phyloP scores from a whole-genome alignment of 2,888 invertebrate species.

The Tinea semifulvella region DNA sequence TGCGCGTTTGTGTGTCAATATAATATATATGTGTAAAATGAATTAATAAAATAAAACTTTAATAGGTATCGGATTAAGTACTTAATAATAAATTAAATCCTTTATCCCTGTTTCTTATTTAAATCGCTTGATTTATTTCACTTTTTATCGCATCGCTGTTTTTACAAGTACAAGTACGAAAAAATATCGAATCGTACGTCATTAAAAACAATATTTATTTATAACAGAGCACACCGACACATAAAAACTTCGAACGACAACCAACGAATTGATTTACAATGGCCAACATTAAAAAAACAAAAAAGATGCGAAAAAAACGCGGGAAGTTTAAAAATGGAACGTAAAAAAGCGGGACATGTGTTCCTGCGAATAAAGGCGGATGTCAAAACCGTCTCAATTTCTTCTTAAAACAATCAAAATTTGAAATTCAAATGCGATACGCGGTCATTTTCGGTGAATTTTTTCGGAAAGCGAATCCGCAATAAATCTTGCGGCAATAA shows the following conservation, averaged over 20 bases:
- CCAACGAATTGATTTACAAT: constrained; percentile 53
- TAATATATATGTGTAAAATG: too few relatives aligned
- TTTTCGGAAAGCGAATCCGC: constrained; percentile 50
- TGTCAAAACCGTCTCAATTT: constrained; percentile 65
- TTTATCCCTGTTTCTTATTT: too few relatives aligned
- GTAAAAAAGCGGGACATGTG: constrained; percentile 40
- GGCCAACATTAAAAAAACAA: constrained; percentile 27
- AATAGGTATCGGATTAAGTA: too few relatives aligned
- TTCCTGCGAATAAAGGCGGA: constrained; percentile 38
- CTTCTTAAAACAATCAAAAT: constrained; percentile 55
- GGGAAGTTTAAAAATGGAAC: constrained; percentile 20
- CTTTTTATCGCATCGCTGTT: too few relatives aligned
- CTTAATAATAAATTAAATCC: too few relatives aligned
- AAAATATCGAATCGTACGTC: constrained; percentile 29
- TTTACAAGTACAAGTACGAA: too few relatives aligned
- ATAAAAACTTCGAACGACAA: constrained; percentile 32
- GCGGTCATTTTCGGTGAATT: constrained; percentile 55
- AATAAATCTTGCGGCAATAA: constrained; percentile 64
- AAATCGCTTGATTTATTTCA: too few relatives aligned
- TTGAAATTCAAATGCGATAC: constrained; percentile 59
- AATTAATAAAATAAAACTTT: too few relatives aligned
- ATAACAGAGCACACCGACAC: constrained; percentile 34
- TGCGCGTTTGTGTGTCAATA: too few relatives aligned
- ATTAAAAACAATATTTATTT: constrained; percentile 44
- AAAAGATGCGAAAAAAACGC: constrained; percentile 19